Evolutionary conservation across 1,140 invertebrate genomes (phyloP).

Genomic region (Meloidogyne hapla): DNA sequence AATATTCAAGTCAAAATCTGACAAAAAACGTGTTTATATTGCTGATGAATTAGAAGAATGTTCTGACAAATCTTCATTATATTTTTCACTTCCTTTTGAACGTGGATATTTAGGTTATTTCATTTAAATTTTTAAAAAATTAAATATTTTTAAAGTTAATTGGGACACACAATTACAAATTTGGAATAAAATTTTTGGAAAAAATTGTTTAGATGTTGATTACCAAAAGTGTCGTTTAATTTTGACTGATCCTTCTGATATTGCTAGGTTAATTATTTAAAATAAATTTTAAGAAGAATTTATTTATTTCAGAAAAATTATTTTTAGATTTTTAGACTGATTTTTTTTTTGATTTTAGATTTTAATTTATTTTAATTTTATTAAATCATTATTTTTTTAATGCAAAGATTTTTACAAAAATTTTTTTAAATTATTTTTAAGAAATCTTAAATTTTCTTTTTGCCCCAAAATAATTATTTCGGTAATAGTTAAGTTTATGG

Average conservation of each 20-base stretch:
- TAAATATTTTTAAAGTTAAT: conserved; percentile 77
- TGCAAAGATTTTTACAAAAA: no score
- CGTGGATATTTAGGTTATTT: conserved; percentile 69
- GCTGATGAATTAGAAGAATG: conserved; percentile 91
- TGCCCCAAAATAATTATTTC: no score
- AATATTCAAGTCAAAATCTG: conserved; percentile 95
- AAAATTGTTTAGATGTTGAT: conserved; percentile 78
- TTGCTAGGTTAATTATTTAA: conserved; percentile 11
- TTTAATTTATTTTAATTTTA: no score
- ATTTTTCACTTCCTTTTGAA: conserved; percentile 88
- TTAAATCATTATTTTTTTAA: no score
- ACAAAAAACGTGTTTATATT: conserved; percentile 85
- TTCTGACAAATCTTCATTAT: conserved; percentile 87
- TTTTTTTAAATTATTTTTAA: no score
- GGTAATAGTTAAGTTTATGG: no score
- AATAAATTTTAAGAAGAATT: neutral
- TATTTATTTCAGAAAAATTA: no score
- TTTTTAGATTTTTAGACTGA: no score
- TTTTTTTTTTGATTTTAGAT: no score
- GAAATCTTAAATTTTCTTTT: no score
- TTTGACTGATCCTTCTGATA: conserved; percentile 79
- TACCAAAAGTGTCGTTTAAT: conserved; percentile 72
- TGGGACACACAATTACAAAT: conserved; percentile 92
- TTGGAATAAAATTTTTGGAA: conserved; percentile 92
- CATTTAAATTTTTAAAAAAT: conserved; percentile 10